phyloP scores from a whole-genome alignment of 2,888 invertebrate species.

The Erebia palarica region DNA sequence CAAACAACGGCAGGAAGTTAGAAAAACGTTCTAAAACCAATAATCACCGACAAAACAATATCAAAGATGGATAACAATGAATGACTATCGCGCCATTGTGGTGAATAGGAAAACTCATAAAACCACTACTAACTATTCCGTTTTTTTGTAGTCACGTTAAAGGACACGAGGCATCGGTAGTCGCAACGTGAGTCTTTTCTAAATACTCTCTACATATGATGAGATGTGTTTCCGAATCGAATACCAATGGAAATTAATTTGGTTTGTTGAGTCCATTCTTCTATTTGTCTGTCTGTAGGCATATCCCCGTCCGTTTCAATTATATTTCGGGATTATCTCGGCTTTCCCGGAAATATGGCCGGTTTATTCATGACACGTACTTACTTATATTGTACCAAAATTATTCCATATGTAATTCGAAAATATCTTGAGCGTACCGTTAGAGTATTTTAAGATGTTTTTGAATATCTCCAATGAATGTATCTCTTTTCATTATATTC shows the following conservation, averaged over 20 bases:
- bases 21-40: constrained; percentile 4
- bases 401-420: constrained; percentile 57
- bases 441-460: constrained; percentile 51
- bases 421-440: constrained; percentile 48
- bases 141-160: constrained; percentile 57
- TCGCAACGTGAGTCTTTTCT: constrained; percentile 60
- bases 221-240: constrained; percentile 53
- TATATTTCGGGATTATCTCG: no score
- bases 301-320: no score
- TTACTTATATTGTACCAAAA: no score
- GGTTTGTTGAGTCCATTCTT: no score
- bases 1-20: not conserved
- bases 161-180: constrained; percentile 50
- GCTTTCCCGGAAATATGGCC: no score
- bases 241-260: no score
- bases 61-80: not conserved
- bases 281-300: no score
- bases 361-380: no score
- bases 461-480: constrained; percentile 34
- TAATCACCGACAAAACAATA: not conserved
- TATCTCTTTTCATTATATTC: constrained; percentile 36
- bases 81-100: constrained; percentile 2
- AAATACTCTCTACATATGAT: constrained; percentile 44
- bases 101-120: not conserved
- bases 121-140: not conserved